These are phyloP conservation scores for Deladenus siricidicola DNA, from an alignment of 2,888 invertebrate genomes.

Conservation along the genomic window DNA sequence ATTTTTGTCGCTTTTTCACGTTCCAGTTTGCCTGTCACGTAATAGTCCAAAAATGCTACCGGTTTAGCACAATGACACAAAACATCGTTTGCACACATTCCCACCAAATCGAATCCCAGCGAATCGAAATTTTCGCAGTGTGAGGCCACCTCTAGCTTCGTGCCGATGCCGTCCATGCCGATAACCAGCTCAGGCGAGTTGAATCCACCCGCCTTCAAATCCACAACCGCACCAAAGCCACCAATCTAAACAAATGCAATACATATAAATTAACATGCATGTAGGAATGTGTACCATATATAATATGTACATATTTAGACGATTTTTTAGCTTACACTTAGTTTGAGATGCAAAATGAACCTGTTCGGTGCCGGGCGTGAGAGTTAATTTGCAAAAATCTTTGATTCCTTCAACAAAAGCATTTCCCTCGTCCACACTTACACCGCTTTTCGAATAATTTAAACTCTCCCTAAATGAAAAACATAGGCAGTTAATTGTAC, in stretches of 20 bases:
- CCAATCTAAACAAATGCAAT: constrained; percentile 58
- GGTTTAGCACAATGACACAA: constrained; percentile 90
- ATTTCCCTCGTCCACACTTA: constrained; percentile 86
- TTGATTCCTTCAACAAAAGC: constrained; percentile 73
- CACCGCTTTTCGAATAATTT: constrained; percentile 79
- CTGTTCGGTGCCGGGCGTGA: constrained; percentile 32
- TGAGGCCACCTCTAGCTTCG: constrained; percentile 73
- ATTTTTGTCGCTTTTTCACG: constrained; percentile 68
- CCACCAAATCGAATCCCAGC: constrained; percentile 87
- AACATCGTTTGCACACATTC: constrained; percentile 95
- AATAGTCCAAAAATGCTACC: constrained; percentile 90
- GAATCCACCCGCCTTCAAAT: constrained; percentile 64
- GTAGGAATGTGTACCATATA: neutral
- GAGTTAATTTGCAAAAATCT: constrained; percentile 60
- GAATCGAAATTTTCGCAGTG: constrained; percentile 63
- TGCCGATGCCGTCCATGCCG: constrained; percentile 91
- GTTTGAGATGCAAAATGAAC: too few species aligned
- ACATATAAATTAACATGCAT: neutral
- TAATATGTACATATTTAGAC: too few species aligned
- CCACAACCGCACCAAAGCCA: constrained; percentile 87
- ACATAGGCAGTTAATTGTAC: too few species aligned
- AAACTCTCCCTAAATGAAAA: constrained; percentile 18
- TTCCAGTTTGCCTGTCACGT: constrained; percentile 79
- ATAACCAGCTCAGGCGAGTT: constrained; percentile 81
- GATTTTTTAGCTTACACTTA: too few species aligned